Base-by-base conservation (phyloP, 1,140 invertebrate genomes). In the Copidosoma floridanum region DNA sequence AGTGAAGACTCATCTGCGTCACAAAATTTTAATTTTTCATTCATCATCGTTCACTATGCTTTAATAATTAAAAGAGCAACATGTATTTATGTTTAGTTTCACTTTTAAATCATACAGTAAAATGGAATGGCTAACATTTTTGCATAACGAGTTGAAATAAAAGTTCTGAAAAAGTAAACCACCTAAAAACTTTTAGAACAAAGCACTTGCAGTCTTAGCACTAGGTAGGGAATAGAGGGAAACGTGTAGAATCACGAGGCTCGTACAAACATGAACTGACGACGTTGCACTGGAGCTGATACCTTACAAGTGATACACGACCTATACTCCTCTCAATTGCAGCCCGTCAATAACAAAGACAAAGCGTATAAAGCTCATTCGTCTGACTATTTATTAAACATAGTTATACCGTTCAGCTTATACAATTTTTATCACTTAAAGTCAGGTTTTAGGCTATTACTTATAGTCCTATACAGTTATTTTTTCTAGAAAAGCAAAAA, bases 271-370 rank as follows among this genome's bases (percentile, higher is more conserved):
- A 57, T 61, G 53, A 66, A 74, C 69, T 69, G 69, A 63, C 64
- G 62, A 69, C 56, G 64, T 68, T 53, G 52, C 60, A 73, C 71
- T 77, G 66, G 70, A 63, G 66, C 24, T 65, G 76, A 79, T 77
- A 71, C 76, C 76, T 65, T 79, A 79, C 63, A 73, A 79, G 67
- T 77, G 74, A 72, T 68, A 63, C 61, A 48, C 56, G 56, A 65
- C 61, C 56, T 59, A 62, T 64, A 21, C 38, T 61, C 67, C 70
- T 62, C 61, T 65, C 57, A 43, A 18, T 63, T 32, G 3, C 38
- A 38, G 53, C 52, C 60, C 57, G 64, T 75, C 69, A 68, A 74
- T 75, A 73, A 48, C 62, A 66, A 68, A 61, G 53, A 62, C 55
- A 58, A 53, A 54, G 46, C n/a, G n/a, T n/a, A n/a, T n/a, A n/a